These are phyloP conservation scores for Porites lobata DNA, from an alignment of 92 coral and sea anemone species.

Conservation along the genomic window DNA sequence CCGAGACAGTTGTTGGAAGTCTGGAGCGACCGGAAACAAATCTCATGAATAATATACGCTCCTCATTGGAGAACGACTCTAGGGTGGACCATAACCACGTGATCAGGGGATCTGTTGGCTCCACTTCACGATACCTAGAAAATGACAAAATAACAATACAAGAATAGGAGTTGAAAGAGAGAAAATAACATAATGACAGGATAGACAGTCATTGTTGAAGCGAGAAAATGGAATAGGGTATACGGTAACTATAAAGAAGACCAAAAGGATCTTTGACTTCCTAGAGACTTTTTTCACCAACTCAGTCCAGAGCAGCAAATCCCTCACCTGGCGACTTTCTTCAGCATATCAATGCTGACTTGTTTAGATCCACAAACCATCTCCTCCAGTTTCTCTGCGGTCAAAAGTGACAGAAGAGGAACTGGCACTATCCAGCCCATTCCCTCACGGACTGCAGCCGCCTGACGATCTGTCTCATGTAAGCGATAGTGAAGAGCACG, in stretches of 20 bases:
- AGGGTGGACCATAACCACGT: conserved; percentile 84
- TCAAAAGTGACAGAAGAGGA: conserved; percentile 85
- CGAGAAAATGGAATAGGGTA: no score
- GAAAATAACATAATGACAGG: no score
- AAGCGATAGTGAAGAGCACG: conserved; percentile 86
- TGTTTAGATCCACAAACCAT: conserved; percentile 90
- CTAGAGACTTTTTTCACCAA: neutral
- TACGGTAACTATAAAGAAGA: no score
- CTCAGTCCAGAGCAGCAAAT: neutral
- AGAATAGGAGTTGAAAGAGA: no score
- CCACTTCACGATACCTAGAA: conserved; percentile 89
- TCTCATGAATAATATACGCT: conserved; percentile 88
- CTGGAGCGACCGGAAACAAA: conserved; percentile 93
- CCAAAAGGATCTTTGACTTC: no score
- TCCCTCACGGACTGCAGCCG: conserved; percentile 83
- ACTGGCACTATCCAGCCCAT: conserved; percentile 93
- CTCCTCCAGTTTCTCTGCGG: conserved; percentile 87
- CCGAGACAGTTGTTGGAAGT: conserved; percentile 83
- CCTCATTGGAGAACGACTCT: conserved; percentile 88
- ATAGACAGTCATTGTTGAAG: no score
- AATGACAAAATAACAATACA: neutral
- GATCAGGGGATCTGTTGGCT: conserved; percentile 79
- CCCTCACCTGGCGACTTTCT: conserved; percentile 83
- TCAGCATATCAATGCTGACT: conserved; percentile 81
- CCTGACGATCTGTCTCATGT: conserved; percentile 89